These are phyloP conservation scores for Ruditapes philippinarum DNA, from an alignment of 1,140 invertebrate species.

Conservation along the genomic window DNA sequence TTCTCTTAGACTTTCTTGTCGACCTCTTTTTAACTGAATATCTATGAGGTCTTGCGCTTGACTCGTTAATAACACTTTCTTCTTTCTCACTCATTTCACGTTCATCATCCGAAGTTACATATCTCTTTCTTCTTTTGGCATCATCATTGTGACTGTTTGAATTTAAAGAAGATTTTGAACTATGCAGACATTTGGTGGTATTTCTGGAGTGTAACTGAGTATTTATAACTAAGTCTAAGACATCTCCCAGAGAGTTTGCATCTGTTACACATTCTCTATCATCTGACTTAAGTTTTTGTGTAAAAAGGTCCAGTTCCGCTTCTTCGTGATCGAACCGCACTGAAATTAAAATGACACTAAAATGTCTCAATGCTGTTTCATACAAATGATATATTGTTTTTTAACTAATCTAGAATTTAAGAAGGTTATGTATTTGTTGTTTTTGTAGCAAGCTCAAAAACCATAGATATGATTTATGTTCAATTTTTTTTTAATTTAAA, in stretches of 20 bases:
- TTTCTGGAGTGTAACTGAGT: not conserved
- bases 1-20: too few relatives aligned
- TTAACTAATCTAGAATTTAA: too few relatives aligned
- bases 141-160: too few relatives aligned
- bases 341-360: slow-evolving; percentile 49
- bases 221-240: not conserved
- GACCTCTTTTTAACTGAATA: not conserved
- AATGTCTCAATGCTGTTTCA: not conserved
- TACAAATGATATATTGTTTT: too few relatives aligned
- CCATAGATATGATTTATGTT: too few relatives aligned
- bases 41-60: not conserved
- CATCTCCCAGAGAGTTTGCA: not conserved
- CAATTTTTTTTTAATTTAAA: too few relatives aligned
- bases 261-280: slow-evolving; percentile 20
- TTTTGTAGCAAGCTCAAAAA: too few relatives aligned
- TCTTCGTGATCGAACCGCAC: slow-evolving; percentile 79
- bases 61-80: not conserved
- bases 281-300: slow-evolving; percentile 64
- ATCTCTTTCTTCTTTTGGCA: not conserved
- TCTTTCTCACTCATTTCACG: not conserved
- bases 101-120: not conserved
- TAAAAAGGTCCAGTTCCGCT: slow-evolving; percentile 73
- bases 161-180: not conserved
- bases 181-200: not conserved
- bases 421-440: too few relatives aligned